These are phyloP conservation scores for Tribolium madens DNA, from an alignment of 1,140 invertebrate species.

Conservation along the genomic window DNA sequence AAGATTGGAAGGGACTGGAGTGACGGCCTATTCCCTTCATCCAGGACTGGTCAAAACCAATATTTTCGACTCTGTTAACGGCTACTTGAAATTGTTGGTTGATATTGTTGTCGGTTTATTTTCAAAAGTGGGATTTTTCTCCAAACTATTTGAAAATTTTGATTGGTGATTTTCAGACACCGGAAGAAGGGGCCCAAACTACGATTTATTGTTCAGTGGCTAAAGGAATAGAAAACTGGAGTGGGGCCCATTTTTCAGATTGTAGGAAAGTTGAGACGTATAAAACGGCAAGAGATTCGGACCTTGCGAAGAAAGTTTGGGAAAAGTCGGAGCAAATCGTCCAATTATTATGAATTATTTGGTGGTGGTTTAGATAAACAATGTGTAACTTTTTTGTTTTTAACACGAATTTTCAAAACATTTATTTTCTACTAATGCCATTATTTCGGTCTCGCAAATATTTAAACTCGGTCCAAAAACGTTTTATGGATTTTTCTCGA, in stretches of 20 bases:
- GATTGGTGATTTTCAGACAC: constrained; percentile 48
- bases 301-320: constrained; percentile 51
- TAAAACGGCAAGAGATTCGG: constrained; percentile 39
- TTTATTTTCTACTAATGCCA: no score
- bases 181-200: constrained; percentile 60
- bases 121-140: background rate
- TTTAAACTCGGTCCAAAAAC: no score
- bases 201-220: constrained; percentile 53
- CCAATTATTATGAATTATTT: no score
- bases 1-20: constrained; percentile 70
- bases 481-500: no score
- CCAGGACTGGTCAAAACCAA: constrained; percentile 62
- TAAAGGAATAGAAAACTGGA: constrained; percentile 48
- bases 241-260: constrained; percentile 55
- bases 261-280: constrained; percentile 49
- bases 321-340: constrained; percentile 51
- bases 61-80: constrained; percentile 56
- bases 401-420: no score
- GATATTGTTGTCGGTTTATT: constrained; percentile 17
- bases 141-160: constrained; percentile 43
- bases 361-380: no score
- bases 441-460: no score
- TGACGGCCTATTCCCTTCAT: constrained; percentile 60
- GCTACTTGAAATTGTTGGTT: constrained; percentile 18
- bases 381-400: no score